Percentiles rank a stretch among this genome's conserved stretches.
Evolutionary conservation across 2,888 invertebrate genomes (phyloP).

Genomic region (Caradrina kadenii): DNA sequence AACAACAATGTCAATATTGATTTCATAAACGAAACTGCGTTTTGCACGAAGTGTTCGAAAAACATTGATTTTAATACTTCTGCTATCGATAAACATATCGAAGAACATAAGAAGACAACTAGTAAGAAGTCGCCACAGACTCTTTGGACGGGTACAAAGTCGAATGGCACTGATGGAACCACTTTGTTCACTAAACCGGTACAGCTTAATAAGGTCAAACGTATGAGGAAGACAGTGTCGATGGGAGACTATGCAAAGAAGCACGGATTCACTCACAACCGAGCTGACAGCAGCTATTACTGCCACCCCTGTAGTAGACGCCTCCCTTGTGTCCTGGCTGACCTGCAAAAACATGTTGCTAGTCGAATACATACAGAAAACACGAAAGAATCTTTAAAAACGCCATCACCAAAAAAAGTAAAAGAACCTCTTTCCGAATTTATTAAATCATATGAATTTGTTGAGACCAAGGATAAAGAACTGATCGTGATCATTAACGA

Average conservation of each 20-base stretch:
- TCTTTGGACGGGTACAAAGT: slow-evolving; percentile 25
- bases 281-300: slow-evolving; percentile 44
- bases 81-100: slow-evolving; percentile 43
- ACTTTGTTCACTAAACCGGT: slow-evolving; percentile 45
- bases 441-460: background rate
- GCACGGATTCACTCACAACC: slow-evolving; percentile 40
- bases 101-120: slow-evolving; percentile 22
- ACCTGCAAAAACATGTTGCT: slow-evolving; percentile 32
- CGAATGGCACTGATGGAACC: slow-evolving; percentile 28
- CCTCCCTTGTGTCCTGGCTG: slow-evolving; percentile 13
- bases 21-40: slow-evolving; percentile 41
- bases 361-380: slow-evolving; percentile 41
- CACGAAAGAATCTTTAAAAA: background rate
- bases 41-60: slow-evolving; percentile 44
- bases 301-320: slow-evolving; percentile 37
- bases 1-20: slow-evolving; percentile 39
- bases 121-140: slow-evolving; percentile 18
- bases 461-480: background rate
- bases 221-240: background rate
- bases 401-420: background rate
- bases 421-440: background rate
- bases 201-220: slow-evolving; percentile 11
- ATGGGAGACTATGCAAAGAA: slow-evolving; percentile 29
- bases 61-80: slow-evolving; percentile 34
- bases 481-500: slow-evolving; percentile 17